These are phyloP conservation scores for Drosophila demipolita DNA, from an alignment of 2,888 invertebrate genomes.

Conservation along the genomic window DNA sequence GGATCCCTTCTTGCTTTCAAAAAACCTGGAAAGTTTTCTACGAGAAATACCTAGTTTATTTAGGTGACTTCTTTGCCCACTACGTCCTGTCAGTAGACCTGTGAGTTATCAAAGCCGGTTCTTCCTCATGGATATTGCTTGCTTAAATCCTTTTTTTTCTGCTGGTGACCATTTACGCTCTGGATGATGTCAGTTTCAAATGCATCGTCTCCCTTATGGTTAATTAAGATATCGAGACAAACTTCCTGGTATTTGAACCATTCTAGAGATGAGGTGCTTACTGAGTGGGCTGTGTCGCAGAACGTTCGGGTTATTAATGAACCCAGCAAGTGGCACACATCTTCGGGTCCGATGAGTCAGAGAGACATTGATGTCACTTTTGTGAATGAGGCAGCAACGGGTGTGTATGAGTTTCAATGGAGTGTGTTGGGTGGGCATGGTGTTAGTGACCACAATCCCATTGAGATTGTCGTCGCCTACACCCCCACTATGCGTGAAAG, in stretches of 20 bases:
- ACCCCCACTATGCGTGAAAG: background rate
- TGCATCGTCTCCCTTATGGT: constrained; percentile 25
- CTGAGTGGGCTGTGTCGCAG: constrained; percentile 5
- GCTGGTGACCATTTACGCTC: background rate
- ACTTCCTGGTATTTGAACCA: background rate
- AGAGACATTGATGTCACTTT: constrained; percentile 2
- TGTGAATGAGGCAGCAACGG: constrained; percentile 1
- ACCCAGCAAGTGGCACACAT: constrained; percentile 17
- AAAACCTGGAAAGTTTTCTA: no score
- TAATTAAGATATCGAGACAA: constrained; percentile 10
- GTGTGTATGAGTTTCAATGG: background rate
- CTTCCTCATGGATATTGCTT: no score
- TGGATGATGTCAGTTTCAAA: constrained; percentile 19
- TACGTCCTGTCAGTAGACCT: no score
- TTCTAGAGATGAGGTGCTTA: background rate
- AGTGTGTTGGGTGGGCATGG: background rate
- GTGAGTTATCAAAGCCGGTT: no score
- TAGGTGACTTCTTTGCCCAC: no score
- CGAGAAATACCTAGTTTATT: no score
- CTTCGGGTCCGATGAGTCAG: background rate
- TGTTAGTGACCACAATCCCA: constrained; percentile 1
- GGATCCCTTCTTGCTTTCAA: no score
- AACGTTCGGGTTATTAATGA: constrained; percentile 7
- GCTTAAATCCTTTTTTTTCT: no score
- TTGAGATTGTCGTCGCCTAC: background rate